Conservation (phyloP, 1,140 invertebrate species). For the Babylonia areolata region DNA sequence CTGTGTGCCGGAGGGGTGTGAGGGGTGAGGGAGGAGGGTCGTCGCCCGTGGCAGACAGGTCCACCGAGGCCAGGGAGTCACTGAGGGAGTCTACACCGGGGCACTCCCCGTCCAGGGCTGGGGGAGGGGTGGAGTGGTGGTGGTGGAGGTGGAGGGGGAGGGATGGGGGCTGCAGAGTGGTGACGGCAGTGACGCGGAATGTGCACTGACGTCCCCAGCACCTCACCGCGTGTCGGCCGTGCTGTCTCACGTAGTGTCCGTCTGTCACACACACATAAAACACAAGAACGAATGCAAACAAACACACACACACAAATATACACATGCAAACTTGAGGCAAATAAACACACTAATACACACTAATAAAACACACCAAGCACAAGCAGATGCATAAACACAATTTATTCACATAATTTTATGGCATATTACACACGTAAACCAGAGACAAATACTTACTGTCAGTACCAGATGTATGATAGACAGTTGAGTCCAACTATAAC, state of each 20-base stretch:
- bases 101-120: too few relatives aligned
- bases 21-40: not conserved
- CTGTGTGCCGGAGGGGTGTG: not conserved
- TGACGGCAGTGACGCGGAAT: not conserved
- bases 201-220: not conserved
- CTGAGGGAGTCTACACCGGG: not conserved
- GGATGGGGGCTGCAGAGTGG: not conserved
- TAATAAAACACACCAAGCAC: too few relatives aligned
- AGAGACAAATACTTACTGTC: too few relatives aligned
- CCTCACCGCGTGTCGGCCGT: not conserved
- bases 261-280: not conserved
- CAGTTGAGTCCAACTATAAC: too few relatives aligned
- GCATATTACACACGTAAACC: too few relatives aligned
- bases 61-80: not conserved
- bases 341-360: not conserved
- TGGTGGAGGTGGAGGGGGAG: not conserved
- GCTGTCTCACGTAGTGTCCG: not conserved
- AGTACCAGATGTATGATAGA: too few relatives aligned
- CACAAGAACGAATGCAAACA: not conserved
- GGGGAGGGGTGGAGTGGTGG: too few relatives aligned
- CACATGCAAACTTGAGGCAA: too few relatives aligned
- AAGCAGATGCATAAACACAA: too few relatives aligned
- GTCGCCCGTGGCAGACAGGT: not conserved
- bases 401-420: too few relatives aligned
- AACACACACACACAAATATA: too few relatives aligned